Percentiles rank a stretch among this genome's conserved stretches.
phyloP scores from a whole-genome alignment of 1,140 invertebrate genomes.

The Drosophila prosaltans region DNA sequence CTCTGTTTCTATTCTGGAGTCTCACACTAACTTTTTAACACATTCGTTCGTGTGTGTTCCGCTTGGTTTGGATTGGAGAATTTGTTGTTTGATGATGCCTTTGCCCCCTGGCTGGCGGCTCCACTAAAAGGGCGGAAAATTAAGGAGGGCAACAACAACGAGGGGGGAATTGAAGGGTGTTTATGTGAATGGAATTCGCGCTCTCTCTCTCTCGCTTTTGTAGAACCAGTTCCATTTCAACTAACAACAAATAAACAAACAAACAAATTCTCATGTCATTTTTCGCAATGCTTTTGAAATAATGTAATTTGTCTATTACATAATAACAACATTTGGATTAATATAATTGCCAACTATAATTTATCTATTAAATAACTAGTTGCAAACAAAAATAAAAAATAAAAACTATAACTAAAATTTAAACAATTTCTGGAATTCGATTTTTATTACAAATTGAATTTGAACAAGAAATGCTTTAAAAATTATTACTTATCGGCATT shows the following conservation, averaged over 20 bases:
- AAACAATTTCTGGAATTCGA: too few species aligned
- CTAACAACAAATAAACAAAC: not conserved
- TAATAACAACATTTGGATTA: not conserved
- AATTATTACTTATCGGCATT: too few species aligned
- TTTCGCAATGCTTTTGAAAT: not conserved
- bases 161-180: too few species aligned
- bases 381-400: not conserved
- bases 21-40: slow-evolving; percentile 17
- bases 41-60: slow-evolving; percentile 46
- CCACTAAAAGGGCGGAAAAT: not conserved
- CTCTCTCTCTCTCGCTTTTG: not conserved
- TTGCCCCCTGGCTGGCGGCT: not conserved
- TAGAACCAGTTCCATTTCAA: not conserved
- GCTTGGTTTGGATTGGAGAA: slow-evolving; percentile 51
- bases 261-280: not conserved
- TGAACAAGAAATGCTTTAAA: too few species aligned
- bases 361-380: not conserved
- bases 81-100: not conserved
- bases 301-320: not conserved
- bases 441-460: too few species aligned
- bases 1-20: not conserved
- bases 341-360: too few species aligned
- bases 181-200: not conserved
- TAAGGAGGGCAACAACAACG: too few species aligned
- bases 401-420: not conserved